These are phyloP conservation scores for Chondrilla cf. caribensis DNA, from an alignment of 37 sponge, comb jelly and placozoan genomes.

Conservation along the genomic window DNA sequence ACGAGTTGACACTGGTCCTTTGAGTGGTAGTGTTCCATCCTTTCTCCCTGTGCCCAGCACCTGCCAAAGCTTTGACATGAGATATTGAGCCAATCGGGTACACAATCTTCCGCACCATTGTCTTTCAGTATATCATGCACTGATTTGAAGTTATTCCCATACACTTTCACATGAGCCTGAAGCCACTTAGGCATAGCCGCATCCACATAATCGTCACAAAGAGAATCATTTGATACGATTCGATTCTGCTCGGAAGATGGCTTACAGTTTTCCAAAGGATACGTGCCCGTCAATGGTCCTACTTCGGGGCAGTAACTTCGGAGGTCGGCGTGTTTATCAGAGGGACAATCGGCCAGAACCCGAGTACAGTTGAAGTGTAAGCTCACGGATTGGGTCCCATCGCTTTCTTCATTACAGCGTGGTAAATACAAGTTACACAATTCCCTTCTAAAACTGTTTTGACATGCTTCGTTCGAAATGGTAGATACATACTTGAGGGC, in stretches of 20 bases:
- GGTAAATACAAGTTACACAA: background rate
- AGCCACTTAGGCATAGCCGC: background rate
- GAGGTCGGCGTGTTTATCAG: background rate
- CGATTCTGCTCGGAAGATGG: background rate
- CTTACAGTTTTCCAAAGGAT: background rate
- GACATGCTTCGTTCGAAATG: background rate
- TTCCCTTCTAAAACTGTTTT: background rate
- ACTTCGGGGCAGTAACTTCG: background rate
- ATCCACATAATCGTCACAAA: background rate
- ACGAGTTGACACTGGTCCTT: background rate
- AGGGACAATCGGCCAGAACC: background rate
- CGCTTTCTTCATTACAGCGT: background rate
- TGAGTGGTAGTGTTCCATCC: background rate
- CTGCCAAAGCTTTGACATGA: constrained; percentile 12
- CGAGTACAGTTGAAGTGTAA: background rate
- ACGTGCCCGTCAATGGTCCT: background rate
- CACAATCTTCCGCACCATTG: background rate
- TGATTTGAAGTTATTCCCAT: background rate
- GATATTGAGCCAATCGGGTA: background rate
- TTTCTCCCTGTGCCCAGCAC: constrained; percentile 5
- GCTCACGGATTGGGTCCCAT: background rate
- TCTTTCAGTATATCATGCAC: background rate
- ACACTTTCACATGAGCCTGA: background rate
- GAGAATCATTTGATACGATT: background rate
- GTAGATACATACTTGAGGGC: background rate